Conservation (phyloP, 30 jellyfish, hydroid and myxozoan genomes). For the Rhopilema esculentum region DNA sequence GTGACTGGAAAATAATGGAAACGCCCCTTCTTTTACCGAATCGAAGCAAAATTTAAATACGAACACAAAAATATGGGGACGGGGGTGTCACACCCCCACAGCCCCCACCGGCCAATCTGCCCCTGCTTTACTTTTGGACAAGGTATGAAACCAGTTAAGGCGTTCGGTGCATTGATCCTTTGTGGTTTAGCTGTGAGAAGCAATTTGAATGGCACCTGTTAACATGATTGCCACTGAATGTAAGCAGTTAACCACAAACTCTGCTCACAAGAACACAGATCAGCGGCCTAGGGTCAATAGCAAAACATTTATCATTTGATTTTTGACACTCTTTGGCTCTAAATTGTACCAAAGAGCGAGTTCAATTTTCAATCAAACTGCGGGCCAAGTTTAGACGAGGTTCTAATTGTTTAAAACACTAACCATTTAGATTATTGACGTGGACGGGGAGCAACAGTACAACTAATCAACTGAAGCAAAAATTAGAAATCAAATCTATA, state of each 20-base stretch:
- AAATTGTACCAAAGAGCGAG: background rate
- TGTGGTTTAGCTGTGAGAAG: slow-evolving; percentile 2
- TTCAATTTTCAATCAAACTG: background rate
- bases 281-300: background rate
- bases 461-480: no score
- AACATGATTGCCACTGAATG: slow-evolving; percentile 8
- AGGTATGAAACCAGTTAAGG: background rate
- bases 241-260: slow-evolving; percentile 14
- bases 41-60: no score
- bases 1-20: no score
- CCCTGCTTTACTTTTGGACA: background rate
- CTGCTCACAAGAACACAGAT: slow-evolving; percentile 1
- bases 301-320: background rate
- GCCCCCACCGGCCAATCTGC: no score
- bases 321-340: background rate
- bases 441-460: no score
- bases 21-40: no score
- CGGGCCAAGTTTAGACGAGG: no score
- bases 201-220: slow-evolving; percentile 39
- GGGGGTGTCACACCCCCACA: no score
- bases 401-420: no score
- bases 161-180: background rate
- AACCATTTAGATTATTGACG: no score
- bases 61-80: no score
- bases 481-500: no score